These are phyloP conservation scores for Trachythela sp. DNA, from an alignment of 64 coral and sea anemone genomes.

Conservation along the genomic window DNA sequence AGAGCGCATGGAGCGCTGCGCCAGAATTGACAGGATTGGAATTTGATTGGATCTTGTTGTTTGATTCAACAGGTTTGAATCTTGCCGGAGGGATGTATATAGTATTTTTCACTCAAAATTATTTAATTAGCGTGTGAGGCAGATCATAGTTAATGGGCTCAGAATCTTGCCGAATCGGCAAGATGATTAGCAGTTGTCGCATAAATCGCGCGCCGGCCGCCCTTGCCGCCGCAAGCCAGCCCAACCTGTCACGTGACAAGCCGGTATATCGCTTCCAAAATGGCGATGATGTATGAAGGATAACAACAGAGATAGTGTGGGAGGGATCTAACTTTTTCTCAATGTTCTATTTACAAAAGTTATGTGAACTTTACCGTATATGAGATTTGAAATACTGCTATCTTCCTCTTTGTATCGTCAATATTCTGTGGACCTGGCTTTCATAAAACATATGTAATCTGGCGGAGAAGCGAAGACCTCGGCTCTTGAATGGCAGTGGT, in stretches of 20 bases:
- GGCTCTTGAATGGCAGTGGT: conserved; percentile 25
- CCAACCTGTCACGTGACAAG: background rate
- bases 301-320: conserved; percentile 18
- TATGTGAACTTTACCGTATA: background rate
- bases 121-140: too few relatives aligned
- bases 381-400: background rate
- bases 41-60: too few relatives aligned
- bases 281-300: conserved; percentile 14
- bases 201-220: background rate
- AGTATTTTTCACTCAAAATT: too few relatives aligned
- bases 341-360: background rate
- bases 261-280: conserved; percentile 18
- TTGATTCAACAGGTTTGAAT: too few relatives aligned
- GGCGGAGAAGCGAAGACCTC: background rate
- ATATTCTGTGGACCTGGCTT: background rate
- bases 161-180: too few relatives aligned
- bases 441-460: conserved; percentile 3
- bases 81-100: too few relatives aligned
- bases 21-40: too few relatives aligned
- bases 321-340: conserved; percentile 21
- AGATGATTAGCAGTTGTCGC: background rate
- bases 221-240: background rate
- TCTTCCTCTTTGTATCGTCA: background rate
- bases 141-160: too few relatives aligned
- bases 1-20: too few relatives aligned